phyloP scores from a whole-genome alignment of 2,797 vertebrate species.

The Agapornis canus region DNA sequence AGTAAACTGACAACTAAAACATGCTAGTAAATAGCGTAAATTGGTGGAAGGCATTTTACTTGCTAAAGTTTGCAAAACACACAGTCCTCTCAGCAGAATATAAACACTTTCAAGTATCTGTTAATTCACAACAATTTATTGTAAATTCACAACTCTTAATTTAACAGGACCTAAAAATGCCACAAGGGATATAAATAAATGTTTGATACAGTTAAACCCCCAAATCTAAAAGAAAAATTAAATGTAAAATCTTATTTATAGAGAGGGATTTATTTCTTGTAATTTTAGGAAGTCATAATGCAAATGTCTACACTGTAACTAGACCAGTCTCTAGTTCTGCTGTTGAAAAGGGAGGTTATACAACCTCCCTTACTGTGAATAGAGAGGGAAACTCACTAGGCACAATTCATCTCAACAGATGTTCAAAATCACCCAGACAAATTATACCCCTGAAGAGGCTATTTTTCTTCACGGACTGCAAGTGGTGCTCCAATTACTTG shows the following conservation, averaged over 20 bases:
- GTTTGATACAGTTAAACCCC: background rate
- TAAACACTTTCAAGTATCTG: slow-evolving; percentile 41
- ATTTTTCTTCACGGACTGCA: background rate
- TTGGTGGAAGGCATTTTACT: background rate
- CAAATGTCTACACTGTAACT: background rate
- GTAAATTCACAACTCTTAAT: background rate
- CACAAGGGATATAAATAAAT: background rate
- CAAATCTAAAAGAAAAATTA: background rate
- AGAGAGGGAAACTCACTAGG: background rate
- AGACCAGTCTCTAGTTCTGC: background rate
- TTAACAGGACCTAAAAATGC: background rate
- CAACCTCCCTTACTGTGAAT: background rate
- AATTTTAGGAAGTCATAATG: background rate
- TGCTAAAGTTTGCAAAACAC: slow-evolving; percentile 18
- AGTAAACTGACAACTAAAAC: background rate
- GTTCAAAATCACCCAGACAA: background rate
- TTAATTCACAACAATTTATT: slow-evolving; percentile 42
- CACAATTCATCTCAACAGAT: background rate
- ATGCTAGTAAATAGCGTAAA: background rate
- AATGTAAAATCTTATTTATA: background rate
- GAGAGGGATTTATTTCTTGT: background rate
- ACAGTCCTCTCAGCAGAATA: slow-evolving; percentile 49
- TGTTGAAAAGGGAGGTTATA: background rate
- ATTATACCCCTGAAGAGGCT: background rate
- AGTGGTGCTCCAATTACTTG: background rate